A percentile compares a stretch with the other conserved stretches of the same genome.
Evolutionary conservation across 2,888 invertebrate genomes (phyloP).

Genomic region (Aelia acuminata): DNA sequence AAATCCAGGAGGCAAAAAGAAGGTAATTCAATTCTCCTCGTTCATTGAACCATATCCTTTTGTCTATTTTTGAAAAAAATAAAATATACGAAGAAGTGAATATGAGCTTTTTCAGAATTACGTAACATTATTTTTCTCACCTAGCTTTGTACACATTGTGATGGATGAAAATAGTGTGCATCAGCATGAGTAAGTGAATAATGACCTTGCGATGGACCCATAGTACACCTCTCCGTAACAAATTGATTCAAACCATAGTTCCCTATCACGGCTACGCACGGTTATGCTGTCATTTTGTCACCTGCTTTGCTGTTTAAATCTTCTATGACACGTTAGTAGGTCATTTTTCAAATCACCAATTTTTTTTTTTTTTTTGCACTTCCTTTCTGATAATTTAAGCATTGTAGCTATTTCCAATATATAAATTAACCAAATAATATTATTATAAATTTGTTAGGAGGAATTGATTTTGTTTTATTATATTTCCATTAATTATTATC

Average conservation of each 20-base stretch:
- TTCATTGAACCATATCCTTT: slow-evolving; percentile 41
- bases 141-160: background rate
- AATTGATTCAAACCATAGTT: slow-evolving; percentile 62
- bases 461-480: background rate
- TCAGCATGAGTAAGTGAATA: background rate
- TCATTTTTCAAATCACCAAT: background rate
- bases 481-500: background rate
- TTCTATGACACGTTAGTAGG: slow-evolving; percentile 13
- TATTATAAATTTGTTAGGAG: background rate
- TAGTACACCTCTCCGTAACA: slow-evolving; percentile 59
- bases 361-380: slow-evolving; percentile 15
- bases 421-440: too few relatives aligned
- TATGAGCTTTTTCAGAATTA: background rate
- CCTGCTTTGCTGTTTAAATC: slow-evolving; percentile 30
- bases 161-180: background rate
- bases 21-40: slow-evolving; percentile 55
- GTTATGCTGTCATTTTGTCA: slow-evolving; percentile 3
- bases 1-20: slow-evolving; percentile 58
- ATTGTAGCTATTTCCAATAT: background rate
- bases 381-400: background rate
- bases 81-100: background rate
- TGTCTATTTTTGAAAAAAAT: background rate
- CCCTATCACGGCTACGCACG: slow-evolving; percentile 45
- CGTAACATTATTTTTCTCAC: too few relatives aligned
- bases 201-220: slow-evolving; percentile 49